phyloP scores from a whole-genome alignment of 2,888 invertebrate genomes.

The Chirona hameri region DNA sequence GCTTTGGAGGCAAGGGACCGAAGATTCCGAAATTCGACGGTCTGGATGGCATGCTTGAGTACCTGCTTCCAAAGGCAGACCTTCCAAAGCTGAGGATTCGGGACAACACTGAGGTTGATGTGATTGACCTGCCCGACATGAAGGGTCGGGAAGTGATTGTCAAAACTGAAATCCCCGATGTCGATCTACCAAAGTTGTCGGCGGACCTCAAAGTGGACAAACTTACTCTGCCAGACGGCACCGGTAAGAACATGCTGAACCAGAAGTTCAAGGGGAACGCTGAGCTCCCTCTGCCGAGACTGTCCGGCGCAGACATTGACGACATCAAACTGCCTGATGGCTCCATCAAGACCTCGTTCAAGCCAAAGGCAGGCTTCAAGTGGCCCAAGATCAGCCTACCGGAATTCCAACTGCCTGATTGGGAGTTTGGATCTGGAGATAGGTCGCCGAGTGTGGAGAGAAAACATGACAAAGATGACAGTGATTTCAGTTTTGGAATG shows the following conservation, averaged over 20 bases:
- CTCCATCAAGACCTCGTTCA: background rate
- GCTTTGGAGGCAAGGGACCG: background rate
- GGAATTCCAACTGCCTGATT: background rate
- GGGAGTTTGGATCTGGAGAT: too few relatives aligned
- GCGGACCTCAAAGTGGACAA: background rate
- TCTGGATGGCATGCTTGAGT: background rate
- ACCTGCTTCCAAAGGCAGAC: background rate
- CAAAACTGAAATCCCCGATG: background rate
- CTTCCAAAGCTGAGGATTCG: background rate
- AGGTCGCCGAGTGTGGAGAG: too few relatives aligned
- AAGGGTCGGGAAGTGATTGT: background rate
- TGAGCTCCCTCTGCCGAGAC: conserved; percentile 30
- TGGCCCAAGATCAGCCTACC: background rate
- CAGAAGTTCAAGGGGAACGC: conserved; percentile 28
- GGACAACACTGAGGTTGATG: background rate
- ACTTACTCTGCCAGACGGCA: background rate
- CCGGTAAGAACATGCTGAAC: background rate
- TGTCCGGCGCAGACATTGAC: conserved; percentile 31
- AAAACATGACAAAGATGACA: background rate
- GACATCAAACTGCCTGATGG: conserved; percentile 27
- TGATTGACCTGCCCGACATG: background rate
- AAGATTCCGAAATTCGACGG: background rate
- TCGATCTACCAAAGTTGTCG: background rate
- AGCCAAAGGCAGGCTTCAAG: background rate
- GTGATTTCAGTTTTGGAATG: background rate